A percentile compares a stretch with the other conserved stretches of the same genome.
Conservation (phyloP, 2,113 vertebrate species). For the Thinocorus orbignyianus region DNA sequence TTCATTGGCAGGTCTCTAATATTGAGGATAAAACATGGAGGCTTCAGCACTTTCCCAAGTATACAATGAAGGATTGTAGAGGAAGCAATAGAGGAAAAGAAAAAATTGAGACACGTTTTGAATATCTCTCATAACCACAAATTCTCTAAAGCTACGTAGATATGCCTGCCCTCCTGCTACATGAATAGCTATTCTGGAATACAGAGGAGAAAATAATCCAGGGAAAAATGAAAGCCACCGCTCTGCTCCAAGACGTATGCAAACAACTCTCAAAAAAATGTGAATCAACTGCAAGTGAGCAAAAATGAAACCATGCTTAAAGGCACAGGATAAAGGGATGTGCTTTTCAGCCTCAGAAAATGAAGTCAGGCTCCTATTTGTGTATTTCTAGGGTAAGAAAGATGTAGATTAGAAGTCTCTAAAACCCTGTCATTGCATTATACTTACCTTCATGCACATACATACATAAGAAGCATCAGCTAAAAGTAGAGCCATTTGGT, state of each 20-base stretch:
- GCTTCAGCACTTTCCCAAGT: not conserved
- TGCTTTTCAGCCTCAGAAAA: constrained; percentile 6
- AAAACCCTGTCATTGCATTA: constrained; percentile 22
- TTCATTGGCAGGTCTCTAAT: not conserved
- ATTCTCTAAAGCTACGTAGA: not conserved
- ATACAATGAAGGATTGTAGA: not conserved
- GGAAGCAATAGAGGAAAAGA: not conserved
- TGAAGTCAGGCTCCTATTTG: not conserved
- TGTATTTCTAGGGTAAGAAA: not conserved
- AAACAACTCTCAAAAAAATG: not conserved
- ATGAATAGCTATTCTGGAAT: not conserved
- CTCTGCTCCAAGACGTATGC: not conserved
- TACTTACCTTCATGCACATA: not conserved
- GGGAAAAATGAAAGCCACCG: not conserved
- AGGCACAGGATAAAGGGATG: not conserved
- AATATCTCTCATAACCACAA: not conserved
- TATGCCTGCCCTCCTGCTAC: not conserved
- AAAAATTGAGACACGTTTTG: not conserved
- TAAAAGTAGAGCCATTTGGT: not conserved
- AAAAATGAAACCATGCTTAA: not conserved
- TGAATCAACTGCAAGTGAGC: not conserved
- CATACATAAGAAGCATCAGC: not conserved
- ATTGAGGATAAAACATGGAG: not conserved
- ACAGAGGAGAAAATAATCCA: not conserved
- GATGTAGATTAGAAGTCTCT: constrained; percentile 8